Evolutionary conservation across 2,888 invertebrate genomes (phyloP).

Genomic region (Protophormia terraenovae): DNA sequence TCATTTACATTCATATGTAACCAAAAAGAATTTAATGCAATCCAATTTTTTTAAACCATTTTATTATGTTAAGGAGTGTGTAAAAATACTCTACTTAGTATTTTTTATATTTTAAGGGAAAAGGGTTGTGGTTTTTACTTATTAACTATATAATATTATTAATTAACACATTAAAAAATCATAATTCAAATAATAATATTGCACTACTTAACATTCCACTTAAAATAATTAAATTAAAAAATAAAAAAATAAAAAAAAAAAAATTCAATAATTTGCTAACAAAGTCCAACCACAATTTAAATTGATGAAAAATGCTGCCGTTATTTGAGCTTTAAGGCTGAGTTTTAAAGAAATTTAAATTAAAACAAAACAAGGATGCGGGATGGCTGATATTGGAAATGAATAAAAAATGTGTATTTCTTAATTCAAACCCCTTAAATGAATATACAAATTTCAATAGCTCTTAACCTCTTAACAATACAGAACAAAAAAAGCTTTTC

Average conservation of each 20-base stretch:
- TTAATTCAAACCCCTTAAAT: background rate
- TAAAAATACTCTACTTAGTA: background rate
- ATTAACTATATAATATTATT: background rate
- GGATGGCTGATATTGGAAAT: slow-evolving; percentile 76
- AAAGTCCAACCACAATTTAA: slow-evolving; percentile 12
- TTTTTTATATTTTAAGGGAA: background rate
- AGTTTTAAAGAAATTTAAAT: slow-evolving; percentile 13
- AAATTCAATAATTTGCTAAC: background rate
- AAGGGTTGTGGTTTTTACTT: background rate
- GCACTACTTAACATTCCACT: slow-evolving; percentile 49
- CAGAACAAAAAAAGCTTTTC: background rate
- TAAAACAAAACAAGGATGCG: slow-evolving; percentile 75
- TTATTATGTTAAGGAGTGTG: background rate
- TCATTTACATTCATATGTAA: too few relatives aligned
- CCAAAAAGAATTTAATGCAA: background rate
- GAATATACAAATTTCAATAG: background rate
- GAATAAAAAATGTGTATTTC: background rate
- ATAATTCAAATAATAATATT: slow-evolving; percentile 12
- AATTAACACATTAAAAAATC: slow-evolving; percentile 25
- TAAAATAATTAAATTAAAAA: background rate
- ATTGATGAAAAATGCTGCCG: slow-evolving; percentile 43
- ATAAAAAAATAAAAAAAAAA: background rate
- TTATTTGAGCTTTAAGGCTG: slow-evolving; percentile 50
- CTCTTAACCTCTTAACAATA: background rate
- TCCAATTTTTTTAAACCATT: background rate